A percentile compares a stretch with the other conserved stretches of the same genome.
Evolutionary conservation across 2,113 vertebrate genomes (phyloP).

Genomic region (Lamprologus speciosus): DNA sequence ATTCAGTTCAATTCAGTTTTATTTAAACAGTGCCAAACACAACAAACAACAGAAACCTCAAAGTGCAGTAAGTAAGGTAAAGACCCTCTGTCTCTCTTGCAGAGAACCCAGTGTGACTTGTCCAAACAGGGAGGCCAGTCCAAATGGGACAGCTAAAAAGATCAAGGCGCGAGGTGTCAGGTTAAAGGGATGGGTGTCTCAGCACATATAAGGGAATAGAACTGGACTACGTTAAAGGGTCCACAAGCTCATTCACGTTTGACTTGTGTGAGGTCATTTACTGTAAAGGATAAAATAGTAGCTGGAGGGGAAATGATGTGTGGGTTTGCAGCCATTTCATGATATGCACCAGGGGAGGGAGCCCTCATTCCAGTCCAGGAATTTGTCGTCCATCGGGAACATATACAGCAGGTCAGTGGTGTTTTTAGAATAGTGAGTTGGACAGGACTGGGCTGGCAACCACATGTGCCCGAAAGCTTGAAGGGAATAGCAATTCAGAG

Average conservation of each 20-base stretch:
- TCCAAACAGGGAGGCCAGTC: no score
- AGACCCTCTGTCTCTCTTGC: no score
- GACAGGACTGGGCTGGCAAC: neutral
- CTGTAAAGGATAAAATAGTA: neutral
- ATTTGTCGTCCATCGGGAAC: neutral
- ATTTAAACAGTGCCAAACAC: no score
- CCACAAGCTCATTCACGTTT: neutral
- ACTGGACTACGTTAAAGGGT: neutral
- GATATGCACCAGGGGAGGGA: neutral
- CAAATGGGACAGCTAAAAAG: neutral
- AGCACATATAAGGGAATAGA: neutral
- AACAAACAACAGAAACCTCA: no score
- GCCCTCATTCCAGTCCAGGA: neutral
- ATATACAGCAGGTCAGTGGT: rapidly evolving
- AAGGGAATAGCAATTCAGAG: neutral
- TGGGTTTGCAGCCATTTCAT: neutral
- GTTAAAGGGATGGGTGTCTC: rapidly evolving
- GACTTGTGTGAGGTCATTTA: neutral
- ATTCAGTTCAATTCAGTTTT: no score
- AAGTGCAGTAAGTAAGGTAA: no score
- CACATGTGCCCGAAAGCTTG: neutral
- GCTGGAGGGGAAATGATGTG: neutral
- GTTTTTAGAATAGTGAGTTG: neutral
- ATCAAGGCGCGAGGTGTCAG: neutral
- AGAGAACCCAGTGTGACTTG: no score